Conservation (phyloP, 1,140 invertebrate species). For the Scaptodrosophila lebanonensis region DNA sequence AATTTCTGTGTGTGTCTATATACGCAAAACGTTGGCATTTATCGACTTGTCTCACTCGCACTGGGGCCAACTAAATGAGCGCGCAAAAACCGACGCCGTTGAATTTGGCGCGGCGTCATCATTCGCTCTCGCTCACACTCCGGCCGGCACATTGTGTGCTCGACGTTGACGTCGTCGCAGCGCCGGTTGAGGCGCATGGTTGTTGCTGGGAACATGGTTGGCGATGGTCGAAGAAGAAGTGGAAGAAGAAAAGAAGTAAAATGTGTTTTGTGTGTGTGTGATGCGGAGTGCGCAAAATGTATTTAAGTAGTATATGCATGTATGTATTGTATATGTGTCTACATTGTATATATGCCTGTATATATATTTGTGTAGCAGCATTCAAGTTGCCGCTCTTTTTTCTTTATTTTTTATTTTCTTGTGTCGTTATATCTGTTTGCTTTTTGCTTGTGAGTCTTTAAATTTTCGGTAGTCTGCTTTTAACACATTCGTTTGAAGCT, state of each 20-base stretch:
- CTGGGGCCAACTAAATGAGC: constrained; percentile 37
- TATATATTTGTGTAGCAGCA: constrained; percentile 32
- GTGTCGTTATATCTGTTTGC: constrained; percentile 44
- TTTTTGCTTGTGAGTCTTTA: constrained; percentile 23
- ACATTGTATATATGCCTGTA: neutral
- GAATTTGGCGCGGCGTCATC: constrained; percentile 70
- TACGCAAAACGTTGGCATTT: constrained; percentile 49
- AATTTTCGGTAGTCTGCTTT: constrained; percentile 37
- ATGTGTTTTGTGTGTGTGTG: constrained; percentile 29
- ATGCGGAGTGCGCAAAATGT: constrained; percentile 62
- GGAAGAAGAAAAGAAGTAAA: constrained; percentile 38
- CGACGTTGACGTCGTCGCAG: constrained; percentile 26
- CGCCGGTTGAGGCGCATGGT: constrained; percentile 27
- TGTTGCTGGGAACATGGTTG: constrained; percentile 28
- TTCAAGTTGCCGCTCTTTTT: constrained; percentile 69
- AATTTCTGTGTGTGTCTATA: constrained; percentile 63
- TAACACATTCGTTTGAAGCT: constrained; percentile 46
- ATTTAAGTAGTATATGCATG: constrained; percentile 24
- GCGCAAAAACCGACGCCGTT: constrained; percentile 73
- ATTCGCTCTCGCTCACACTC: constrained; percentile 61
- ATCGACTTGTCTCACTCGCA: constrained; percentile 49
- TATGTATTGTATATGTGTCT: constrained; percentile 6
- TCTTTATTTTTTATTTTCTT: constrained; percentile 39
- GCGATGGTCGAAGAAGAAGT: constrained; percentile 5
- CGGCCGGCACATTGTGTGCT: constrained; percentile 66